A percentile compares a stretch with the other conserved stretches of the same genome.
Evolutionary conservation across 2,113 vertebrate species (phyloP).

Genomic region (Rhegmatorhina hoffmannsi): DNA sequence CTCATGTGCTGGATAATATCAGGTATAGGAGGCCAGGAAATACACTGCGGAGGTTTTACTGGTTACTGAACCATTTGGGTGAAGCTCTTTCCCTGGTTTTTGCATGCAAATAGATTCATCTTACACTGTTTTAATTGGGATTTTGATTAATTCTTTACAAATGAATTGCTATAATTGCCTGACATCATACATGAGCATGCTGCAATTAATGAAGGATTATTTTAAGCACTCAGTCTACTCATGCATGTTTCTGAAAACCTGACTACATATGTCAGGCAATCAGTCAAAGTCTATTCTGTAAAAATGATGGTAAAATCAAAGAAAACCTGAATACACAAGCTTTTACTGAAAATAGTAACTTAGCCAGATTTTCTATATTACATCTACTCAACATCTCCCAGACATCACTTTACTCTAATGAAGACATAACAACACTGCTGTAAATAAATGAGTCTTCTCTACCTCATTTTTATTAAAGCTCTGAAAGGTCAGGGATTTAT

Average conservation of each 20-base stretch:
- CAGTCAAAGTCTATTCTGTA: not conserved
- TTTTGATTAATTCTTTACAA: not conserved
- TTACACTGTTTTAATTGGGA: not conserved
- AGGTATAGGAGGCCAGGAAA: not conserved
- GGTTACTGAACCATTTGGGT: not conserved
- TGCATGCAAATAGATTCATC: not conserved
- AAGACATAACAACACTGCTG: not conserved
- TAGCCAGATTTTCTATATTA: not conserved
- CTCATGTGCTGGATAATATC: not conserved
- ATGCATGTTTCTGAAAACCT: not conserved
- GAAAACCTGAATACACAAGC: not conserved
- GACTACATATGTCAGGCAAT: not conserved
- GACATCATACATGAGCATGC: not conserved
- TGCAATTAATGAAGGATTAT: not conserved
- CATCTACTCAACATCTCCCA: not conserved
- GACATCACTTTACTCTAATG: not conserved
- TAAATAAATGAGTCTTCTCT: not conserved
- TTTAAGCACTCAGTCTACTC: not conserved
- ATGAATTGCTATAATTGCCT: not conserved
- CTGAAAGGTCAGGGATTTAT: not conserved
- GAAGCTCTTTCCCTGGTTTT: not conserved
- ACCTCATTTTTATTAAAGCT: not conserved
- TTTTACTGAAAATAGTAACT: not conserved
- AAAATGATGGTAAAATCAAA: not conserved
- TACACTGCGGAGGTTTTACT: not conserved